Percentiles rank a stretch among this genome's conserved stretches.
phyloP scores from a whole-genome alignment of 2,113 vertebrate genomes.

The Amphiprion percula region DNA sequence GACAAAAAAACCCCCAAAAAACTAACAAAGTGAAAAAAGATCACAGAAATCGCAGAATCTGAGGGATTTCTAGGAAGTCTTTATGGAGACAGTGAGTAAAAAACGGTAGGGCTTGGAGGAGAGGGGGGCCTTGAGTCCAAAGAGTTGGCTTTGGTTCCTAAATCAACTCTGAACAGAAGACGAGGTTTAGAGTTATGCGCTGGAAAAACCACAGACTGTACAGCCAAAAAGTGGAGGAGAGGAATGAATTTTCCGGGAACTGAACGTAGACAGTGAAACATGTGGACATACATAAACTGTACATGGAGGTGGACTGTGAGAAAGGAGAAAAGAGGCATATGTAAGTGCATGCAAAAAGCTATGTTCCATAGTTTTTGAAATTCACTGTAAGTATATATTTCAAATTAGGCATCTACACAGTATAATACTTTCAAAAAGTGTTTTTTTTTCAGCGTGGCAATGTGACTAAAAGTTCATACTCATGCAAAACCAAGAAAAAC shows the following conservation, averaged over 20 bases:
- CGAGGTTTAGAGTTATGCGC: slow-evolving; percentile 74
- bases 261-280: slow-evolving; percentile 58
- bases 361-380: neutral
- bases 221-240: slow-evolving; percentile 72
- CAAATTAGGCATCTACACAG: neutral
- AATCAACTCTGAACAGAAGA: slow-evolving; percentile 77
- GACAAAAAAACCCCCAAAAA: slow-evolving; percentile 29
- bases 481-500: slow-evolving; percentile 7
- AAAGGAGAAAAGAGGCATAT: neutral
- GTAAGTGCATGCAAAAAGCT: neutral
- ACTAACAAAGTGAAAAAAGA: slow-evolving; percentile 11
- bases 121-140: slow-evolving; percentile 44
- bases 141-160: slow-evolving; percentile 66
- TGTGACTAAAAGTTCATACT: neutral
- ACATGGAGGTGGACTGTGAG: slow-evolving; percentile 2
- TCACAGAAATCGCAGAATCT: slow-evolving; percentile 22
- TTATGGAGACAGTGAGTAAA: slow-evolving; percentile 38
- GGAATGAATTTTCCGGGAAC: slow-evolving; percentile 68
- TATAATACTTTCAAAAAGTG: neutral
- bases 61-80: slow-evolving; percentile 32
- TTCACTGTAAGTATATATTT: neutral
- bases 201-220: slow-evolving; percentile 75
- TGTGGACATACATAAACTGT: slow-evolving; percentile 22
- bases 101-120: slow-evolving; percentile 17
- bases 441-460: slow-evolving; percentile 5